Evolutionary conservation across 2,888 invertebrate species (phyloP).

Genomic region (Caenorhabditis sulstoni): DNA sequence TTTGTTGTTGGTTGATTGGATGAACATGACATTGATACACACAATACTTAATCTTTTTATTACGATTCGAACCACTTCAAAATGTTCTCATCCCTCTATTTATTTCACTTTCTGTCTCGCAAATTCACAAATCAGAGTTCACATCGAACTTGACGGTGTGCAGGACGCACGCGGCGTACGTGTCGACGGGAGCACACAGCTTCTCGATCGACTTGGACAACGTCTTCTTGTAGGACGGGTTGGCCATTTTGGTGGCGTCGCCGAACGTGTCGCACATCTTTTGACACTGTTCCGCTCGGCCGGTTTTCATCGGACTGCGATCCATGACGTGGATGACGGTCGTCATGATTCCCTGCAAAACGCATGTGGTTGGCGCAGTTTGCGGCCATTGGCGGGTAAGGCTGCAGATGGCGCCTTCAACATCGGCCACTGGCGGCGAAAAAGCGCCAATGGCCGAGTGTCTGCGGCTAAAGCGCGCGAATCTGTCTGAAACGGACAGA

Average conservation of each 20-base stretch:
- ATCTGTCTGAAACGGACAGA: too few species aligned
- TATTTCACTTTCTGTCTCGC: slow-evolving; percentile 20
- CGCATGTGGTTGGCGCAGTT: background rate
- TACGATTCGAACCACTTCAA: too few species aligned
- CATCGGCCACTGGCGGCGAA: too few species aligned
- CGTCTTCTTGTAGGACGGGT: slow-evolving; percentile 57
- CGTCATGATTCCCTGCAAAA: slow-evolving; percentile 72
- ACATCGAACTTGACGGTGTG: slow-evolving; percentile 78
- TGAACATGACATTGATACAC: too few species aligned
- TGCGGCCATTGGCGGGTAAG: too few species aligned
- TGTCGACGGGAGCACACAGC: slow-evolving; percentile 72
- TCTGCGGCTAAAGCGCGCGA: too few species aligned
- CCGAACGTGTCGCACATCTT: slow-evolving; percentile 69
- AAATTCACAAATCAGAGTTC: slow-evolving; percentile 53
- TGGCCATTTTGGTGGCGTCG: slow-evolving; percentile 44
- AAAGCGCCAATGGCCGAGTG: too few species aligned
- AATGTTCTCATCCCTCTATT: too few species aligned
- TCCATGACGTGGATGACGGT: slow-evolving; percentile 75
- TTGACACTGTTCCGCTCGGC: slow-evolving; percentile 64
- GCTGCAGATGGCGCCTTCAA: too few species aligned
- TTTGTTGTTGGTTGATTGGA: too few species aligned
- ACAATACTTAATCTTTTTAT: too few species aligned
- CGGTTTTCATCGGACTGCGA: slow-evolving; percentile 59
- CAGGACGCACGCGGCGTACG: slow-evolving; percentile 74
- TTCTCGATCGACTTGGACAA: slow-evolving; percentile 70